Percentiles rank a stretch among this genome's conserved stretches.
These are phyloP conservation scores for Erebia palarica DNA, from an alignment of 2,888 invertebrate species.

Conservation along the genomic window DNA sequence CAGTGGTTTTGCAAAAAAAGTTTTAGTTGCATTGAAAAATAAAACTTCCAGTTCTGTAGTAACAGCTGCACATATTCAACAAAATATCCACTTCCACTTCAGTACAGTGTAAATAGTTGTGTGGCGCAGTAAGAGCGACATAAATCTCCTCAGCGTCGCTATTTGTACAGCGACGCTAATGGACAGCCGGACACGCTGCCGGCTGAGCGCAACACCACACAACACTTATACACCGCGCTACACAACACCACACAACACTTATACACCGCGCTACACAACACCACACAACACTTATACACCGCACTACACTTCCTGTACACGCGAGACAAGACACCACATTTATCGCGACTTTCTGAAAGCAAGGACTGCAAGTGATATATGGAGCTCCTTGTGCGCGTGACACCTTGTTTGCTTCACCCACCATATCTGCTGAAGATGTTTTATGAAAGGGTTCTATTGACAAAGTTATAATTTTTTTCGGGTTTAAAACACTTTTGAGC, in stretches of 20 bases:
- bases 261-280: neutral
- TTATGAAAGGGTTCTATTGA: neutral
- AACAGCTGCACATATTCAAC: no score
- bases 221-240: neutral
- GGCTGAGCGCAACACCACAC: neutral
- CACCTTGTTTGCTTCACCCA: neutral
- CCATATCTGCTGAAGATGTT: neutral
- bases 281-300: neutral
- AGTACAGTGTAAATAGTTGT: no score
- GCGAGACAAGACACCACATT: neutral
- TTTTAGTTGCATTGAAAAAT: no score
- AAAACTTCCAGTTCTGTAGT: no score
- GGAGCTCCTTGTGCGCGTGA: neutral
- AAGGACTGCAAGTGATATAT: neutral
- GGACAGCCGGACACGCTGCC: no score
- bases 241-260: neutral
- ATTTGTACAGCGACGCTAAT: no score
- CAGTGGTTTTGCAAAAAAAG: no score
- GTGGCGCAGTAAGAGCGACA: no score
- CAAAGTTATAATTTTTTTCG: no score
- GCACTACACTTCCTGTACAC: neutral
- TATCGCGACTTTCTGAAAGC: neutral
- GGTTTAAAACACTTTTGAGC: no score
- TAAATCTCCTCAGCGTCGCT: no score
- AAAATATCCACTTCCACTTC: no score